Evolutionary conservation across 2,888 invertebrate species (phyloP), one percentile per base, ranked within the genome.

Genomic region (Drosophila gaucha): DNA sequence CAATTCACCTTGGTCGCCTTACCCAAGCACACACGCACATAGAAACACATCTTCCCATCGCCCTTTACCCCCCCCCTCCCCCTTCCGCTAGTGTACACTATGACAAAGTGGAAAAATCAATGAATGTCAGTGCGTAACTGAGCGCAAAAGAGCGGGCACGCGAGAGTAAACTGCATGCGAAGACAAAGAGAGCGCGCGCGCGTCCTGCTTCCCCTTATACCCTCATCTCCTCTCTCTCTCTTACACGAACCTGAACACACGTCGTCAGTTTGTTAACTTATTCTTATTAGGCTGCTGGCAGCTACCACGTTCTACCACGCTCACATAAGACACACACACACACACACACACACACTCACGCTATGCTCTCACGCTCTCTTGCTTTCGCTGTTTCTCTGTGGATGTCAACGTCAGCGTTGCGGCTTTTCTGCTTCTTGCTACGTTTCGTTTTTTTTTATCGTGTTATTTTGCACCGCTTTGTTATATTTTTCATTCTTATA

Each of bases 51-150:
- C 28, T 28, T 22, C 8, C n/a, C 16, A 22, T 12, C 14, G 6
- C 50, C 43, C 28, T 18, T 8, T 16, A 12, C n/a, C 28, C 31
- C 18, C 28, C 31, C 18, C 9, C 10, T 5, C 3, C 26, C 8
- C 16, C 35, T 36, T 31, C 39, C 20, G n/a, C 12, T n/a, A 6
- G 22, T 6, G 22, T 0, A 33, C 55, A 39, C 56, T 56, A 36
- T 52, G 62, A 57, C 76, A 73, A 80, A 75, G 71, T 84, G 88
- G 86, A 88, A 88, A 88, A 88, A 88, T 88, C 88, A 88, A 88
- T 89, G 88, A 89, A 89, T 78, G 75, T 67, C 74, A 72, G 78
- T 30, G 73, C 54, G 63, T 66, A 65, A 75, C 59, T 71, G 73
- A 54, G 66, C 39, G 44, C 43, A 54, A 73, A 51, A 60, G 63